Conservation (phyloP, 2,113 vertebrate species). For the Corythornis madagascariensis region DNA sequence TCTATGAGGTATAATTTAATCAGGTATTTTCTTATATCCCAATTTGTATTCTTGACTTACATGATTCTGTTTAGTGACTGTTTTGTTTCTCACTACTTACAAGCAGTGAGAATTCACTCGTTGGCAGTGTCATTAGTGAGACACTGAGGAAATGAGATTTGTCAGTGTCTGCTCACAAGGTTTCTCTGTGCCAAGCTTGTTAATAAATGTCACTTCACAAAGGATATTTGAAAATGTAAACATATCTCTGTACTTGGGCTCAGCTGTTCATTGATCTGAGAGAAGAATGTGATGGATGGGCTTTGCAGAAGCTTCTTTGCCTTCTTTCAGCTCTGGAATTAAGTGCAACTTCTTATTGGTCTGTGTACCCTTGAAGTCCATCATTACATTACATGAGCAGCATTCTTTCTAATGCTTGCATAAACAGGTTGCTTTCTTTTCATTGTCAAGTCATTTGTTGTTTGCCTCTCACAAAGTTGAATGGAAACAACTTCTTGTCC, state of each 20-base stretch:
- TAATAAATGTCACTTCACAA: conserved; percentile 51
- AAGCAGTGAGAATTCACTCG: background rate
- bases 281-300: background rate
- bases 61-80: background rate
- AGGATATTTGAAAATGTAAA: conserved; percentile 25
- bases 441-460: background rate
- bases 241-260: background rate
- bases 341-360: background rate
- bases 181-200: conserved; percentile 34
- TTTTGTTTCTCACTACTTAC: background rate
- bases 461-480: background rate
- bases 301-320: background rate
- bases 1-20: conserved; percentile 22
- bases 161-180: background rate
- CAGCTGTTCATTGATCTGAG: background rate
- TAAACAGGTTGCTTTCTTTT: background rate
- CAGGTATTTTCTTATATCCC: conserved; percentile 26
- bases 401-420: background rate
- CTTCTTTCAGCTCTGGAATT: background rate
- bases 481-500: background rate
- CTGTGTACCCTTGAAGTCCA: background rate
- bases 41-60: conserved; percentile 11
- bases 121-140: background rate
- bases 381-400: background rate
- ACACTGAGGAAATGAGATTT: background rate